Conservation (phyloP, 2,888 invertebrate genomes). For the Megastigmus dorsalis region DNA sequence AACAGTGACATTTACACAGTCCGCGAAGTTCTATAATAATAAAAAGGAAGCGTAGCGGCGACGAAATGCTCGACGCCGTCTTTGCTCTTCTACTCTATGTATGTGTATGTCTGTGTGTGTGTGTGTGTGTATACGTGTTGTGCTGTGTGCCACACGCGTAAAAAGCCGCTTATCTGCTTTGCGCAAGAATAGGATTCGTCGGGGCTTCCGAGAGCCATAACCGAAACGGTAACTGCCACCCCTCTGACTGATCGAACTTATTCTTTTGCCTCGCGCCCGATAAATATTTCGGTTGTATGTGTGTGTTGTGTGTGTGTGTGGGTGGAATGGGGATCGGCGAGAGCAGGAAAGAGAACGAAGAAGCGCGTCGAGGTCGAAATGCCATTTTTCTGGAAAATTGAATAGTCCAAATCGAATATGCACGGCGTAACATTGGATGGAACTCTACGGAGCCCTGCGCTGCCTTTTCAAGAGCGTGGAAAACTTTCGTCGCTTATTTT, state of each 20-base stretch:
- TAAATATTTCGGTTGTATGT: no score
- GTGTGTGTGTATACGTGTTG: no score
- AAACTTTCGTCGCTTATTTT: slow-evolving; percentile 24
- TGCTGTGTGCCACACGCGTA: slow-evolving; percentile 60
- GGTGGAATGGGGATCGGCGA: no score
- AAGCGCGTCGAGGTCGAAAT: slow-evolving; percentile 48
- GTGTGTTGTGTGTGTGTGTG: no score
- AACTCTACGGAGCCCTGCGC: not conserved
- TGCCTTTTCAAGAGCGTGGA: not conserved
- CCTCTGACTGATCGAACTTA: slow-evolving; percentile 73
- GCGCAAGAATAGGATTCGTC: slow-evolving; percentile 75
- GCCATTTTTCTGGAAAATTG: slow-evolving; percentile 72
- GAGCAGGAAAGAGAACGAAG: not conserved
- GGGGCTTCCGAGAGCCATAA: slow-evolving; percentile 75
- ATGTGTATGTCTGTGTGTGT: no score
- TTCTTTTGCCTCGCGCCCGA: slow-evolving; percentile 66
- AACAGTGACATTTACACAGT: no score
- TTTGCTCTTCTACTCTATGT: no score
- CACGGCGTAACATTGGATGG: not conserved
- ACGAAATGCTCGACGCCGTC: not conserved
- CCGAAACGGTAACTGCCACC: slow-evolving; percentile 75
- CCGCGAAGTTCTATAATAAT: no score
- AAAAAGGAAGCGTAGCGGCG: not conserved
- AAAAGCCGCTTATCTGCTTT: slow-evolving; percentile 73
- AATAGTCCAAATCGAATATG: slow-evolving; percentile 71